A percentile compares a stretch with the other conserved stretches of the same genome.
Evolutionary conservation across 2,888 invertebrate genomes (phyloP).

Genomic region (Lymantria monacha): DNA sequence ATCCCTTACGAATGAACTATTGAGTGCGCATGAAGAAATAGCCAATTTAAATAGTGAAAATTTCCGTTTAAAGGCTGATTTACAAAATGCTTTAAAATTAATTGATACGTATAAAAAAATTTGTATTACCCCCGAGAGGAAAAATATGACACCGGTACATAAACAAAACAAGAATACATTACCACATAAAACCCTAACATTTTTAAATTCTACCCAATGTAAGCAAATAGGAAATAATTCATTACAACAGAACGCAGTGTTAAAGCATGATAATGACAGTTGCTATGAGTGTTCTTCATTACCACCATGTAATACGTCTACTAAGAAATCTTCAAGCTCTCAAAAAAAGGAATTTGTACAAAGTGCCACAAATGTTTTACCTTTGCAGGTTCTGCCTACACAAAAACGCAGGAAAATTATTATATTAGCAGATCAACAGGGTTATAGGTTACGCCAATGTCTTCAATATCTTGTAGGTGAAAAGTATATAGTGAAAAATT

Average conservation of each 20-base stretch:
- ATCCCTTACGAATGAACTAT: background rate
- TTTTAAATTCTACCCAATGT: background rate
- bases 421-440: background rate
- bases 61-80: background rate
- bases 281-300: background rate
- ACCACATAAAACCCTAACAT: background rate
- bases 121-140: background rate
- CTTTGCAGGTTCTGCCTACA: background rate
- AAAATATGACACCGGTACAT: background rate
- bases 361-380: background rate
- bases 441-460: background rate
- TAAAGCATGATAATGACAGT: background rate
- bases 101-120: background rate
- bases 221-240: background rate
- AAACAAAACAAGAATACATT: background rate
- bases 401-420: background rate
- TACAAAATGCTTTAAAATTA: background rate
- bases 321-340: background rate
- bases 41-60: background rate
- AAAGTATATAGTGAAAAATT: background rate
- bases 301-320: background rate
- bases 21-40: slow-evolving; percentile 1
- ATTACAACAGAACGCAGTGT: background rate
- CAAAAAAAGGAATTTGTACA: background rate
- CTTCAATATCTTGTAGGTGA: background rate